Evolutionary conservation across 2,888 invertebrate species (phyloP).

Genomic region (Drosophila prolongata): DNA sequence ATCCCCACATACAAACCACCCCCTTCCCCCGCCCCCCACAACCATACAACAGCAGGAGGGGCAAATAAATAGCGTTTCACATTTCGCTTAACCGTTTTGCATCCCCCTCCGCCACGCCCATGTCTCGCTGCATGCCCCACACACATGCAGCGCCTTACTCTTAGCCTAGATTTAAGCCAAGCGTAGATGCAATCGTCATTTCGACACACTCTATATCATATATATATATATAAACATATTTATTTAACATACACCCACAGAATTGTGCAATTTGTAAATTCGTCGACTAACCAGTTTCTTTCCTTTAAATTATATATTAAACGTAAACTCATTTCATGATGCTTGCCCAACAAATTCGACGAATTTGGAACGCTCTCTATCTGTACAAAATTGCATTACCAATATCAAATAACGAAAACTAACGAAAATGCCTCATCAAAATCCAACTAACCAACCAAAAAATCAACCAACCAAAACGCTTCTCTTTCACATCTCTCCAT

Average conservation of each 20-base stretch:
- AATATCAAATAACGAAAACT: conserved; percentile 38
- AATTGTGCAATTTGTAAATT: conserved; percentile 33
- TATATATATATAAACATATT: conserved; percentile 2
- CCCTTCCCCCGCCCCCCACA: neutral
- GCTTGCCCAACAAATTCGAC: conserved; percentile 76
- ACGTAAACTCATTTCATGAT: conserved; percentile 73
- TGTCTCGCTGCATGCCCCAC: conserved; percentile 40
- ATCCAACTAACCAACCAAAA: conserved; percentile 48
- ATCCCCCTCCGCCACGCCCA: conserved; percentile 33
- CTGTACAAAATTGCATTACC: conserved; percentile 73
- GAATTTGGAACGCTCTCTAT: conserved; percentile 67
- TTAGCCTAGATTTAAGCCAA: conserved; percentile 49
- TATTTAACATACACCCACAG: conserved; percentile 6
- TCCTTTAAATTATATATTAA: conserved; percentile 48
- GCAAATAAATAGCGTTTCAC: conserved; percentile 78
- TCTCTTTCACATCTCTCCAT: conserved; percentile 67
- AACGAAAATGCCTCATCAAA: conserved; percentile 56
- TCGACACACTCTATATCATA: conserved; percentile 20
- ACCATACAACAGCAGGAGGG: conserved; percentile 29
- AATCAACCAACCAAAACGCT: conserved; percentile 55
- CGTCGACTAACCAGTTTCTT: conserved; percentile 48
- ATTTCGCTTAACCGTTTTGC: conserved; percentile 74
- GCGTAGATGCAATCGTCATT: conserved; percentile 46
- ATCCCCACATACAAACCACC: conserved; percentile 16
- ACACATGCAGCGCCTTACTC: conserved; percentile 43